Evolutionary conservation across 2,888 invertebrate genomes (phyloP).

Genomic region (Nephrotoma guestfalica): DNA sequence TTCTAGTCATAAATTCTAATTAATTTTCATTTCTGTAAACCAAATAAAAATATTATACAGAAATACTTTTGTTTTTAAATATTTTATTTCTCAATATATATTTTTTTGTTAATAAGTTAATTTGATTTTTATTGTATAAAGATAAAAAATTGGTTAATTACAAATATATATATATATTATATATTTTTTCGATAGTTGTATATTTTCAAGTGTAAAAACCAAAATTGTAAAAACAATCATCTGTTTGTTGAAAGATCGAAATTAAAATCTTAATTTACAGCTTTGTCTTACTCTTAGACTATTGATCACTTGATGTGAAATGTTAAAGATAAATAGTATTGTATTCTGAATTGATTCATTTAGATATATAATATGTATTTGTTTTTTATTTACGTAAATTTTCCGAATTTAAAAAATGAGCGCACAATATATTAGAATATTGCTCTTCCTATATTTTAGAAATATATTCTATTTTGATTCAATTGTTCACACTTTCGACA

Average conservation of each 20-base stretch:
- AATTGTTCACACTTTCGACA: too few species aligned
- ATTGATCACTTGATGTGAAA: neutral
- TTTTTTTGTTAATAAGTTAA: neutral
- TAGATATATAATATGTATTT: neutral
- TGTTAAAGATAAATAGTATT: neutral
- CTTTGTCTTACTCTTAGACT: neutral
- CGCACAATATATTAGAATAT: too few species aligned
- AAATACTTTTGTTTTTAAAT: neutral
- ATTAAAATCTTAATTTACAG: neutral
- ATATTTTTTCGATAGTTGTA: neutral
- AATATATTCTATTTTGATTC: too few species aligned
- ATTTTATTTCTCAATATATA: neutral
- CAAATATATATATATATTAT: neutral
- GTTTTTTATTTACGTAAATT: neutral
- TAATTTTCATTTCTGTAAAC: neutral
- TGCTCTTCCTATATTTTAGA: too few species aligned
- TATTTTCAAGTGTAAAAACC: neutral
- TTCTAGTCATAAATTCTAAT: neutral
- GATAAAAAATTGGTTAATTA: neutral
- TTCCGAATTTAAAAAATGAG: neutral
- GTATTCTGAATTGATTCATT: neutral
- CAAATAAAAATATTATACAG: neutral
- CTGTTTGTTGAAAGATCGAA: neutral
- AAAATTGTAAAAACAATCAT: neutral
- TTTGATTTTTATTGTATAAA: neutral